Evolutionary conservation across 2,113 vertebrate species (phyloP).

Genomic region (Sminthopsis crassicaudata): DNA sequence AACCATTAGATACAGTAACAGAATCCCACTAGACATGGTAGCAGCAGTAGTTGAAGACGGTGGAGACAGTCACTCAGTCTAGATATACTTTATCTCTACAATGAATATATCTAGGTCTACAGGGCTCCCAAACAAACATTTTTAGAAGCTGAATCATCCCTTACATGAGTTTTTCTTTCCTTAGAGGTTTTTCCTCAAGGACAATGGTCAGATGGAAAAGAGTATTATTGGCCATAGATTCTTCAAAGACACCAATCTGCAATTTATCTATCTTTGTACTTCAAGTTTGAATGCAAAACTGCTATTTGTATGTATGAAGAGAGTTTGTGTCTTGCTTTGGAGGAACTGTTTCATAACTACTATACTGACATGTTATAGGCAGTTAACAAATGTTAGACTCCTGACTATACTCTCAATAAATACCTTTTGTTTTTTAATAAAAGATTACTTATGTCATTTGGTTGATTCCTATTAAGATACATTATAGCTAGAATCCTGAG

Average conservation of each 20-base stretch:
- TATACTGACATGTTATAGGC: background rate
- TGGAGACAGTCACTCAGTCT: background rate
- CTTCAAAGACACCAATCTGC: background rate
- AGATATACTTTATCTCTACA: background rate
- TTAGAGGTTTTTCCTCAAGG: background rate
- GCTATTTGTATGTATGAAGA: background rate
- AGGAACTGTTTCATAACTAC: background rate
- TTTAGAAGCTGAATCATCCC: background rate
- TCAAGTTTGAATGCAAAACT: background rate
- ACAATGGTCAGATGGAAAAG: background rate
- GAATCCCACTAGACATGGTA: background rate
- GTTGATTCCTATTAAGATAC: background rate
- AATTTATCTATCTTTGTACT: background rate
- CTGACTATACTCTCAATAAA: background rate
- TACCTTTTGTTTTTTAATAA: background rate
- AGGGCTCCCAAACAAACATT: background rate
- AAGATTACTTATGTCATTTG: background rate
- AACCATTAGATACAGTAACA: background rate
- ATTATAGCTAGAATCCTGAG: background rate
- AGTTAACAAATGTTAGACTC: background rate
- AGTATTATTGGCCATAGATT: background rate
- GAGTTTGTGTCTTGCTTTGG: background rate
- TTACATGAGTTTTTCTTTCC: background rate
- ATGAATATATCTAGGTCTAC: background rate
- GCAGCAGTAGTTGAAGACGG: background rate